Evolutionary conservation across 2,113 vertebrate species (phyloP).

Genomic region (Oenanthe oenanthe): DNA sequence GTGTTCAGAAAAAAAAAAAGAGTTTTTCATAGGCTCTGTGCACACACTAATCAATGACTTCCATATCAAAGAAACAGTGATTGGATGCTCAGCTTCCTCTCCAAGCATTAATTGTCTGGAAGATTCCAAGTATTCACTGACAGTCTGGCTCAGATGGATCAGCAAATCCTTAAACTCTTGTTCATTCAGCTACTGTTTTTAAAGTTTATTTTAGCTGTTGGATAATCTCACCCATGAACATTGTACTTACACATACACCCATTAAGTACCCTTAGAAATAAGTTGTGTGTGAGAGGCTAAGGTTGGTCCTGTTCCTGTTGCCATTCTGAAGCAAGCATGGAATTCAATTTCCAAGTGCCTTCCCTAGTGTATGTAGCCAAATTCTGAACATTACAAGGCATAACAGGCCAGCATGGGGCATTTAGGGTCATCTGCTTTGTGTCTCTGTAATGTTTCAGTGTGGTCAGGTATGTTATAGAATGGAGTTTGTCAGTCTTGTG

Average conservation of each 20-base stretch:
- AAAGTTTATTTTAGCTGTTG: neutral
- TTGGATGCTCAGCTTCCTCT: neutral
- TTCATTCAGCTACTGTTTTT: neutral
- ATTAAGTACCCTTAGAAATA: neutral
- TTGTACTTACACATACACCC: neutral
- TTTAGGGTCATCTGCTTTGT: accelerated
- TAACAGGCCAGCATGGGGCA: accelerated
- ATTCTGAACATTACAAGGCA: neutral
- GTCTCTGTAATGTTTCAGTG: neutral
- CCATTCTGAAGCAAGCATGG: neutral
- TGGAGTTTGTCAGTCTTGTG: neutral
- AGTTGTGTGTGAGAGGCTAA: neutral
- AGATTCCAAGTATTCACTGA: neutral
- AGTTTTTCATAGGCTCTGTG: neutral
- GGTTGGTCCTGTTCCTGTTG: neutral
- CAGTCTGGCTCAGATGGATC: neutral
- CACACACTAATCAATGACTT: neutral
- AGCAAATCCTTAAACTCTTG: neutral
- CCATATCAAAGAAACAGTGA: neutral
- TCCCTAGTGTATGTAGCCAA: neutral
- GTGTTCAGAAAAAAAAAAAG: neutral
- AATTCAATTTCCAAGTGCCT: neutral
- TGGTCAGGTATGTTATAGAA: neutral
- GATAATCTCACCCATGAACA: neutral
- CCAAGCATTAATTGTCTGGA: neutral